Evolutionary conservation across 2,113 vertebrate species (phyloP).

Genomic region (Mustelus asterias): DNA sequence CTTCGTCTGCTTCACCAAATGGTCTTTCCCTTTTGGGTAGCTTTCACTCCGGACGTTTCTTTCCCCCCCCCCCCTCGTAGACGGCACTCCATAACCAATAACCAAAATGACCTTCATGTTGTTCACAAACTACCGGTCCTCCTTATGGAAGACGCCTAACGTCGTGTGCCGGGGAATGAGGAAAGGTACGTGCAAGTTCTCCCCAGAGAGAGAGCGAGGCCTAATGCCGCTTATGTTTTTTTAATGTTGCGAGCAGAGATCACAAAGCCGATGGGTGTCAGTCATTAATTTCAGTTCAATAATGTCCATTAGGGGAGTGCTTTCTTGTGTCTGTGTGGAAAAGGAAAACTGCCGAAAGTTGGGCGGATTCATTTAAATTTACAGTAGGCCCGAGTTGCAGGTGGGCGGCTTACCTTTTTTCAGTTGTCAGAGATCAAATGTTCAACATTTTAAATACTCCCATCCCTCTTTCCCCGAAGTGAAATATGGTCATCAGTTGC

Average conservation of each 20-base stretch:
- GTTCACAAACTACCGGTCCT: conserved; percentile 53
- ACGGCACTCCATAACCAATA: background rate
- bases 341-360: background rate
- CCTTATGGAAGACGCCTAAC: conserved; percentile 58
- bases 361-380: background rate
- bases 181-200: conserved; percentile 45
- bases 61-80: background rate
- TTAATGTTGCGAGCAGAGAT: background rate
- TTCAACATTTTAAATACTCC: background rate
- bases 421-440: background rate
- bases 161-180: conserved; percentile 57
- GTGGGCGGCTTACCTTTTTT: background rate
- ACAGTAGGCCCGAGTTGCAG: background rate
- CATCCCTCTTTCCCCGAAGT: background rate
- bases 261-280: background rate
- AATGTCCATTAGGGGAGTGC: background rate
- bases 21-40: background rate
- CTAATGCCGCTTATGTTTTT: background rate
- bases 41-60: background rate
- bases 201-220: background rate
- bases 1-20: background rate
- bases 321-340: background rate
- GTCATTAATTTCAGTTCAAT: background rate
- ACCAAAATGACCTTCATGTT: conserved; percentile 65
- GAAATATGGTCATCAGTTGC: background rate